Base-by-base conservation (phyloP, 2,113 vertebrate genomes). In the Tonatia bakeri region DNA sequence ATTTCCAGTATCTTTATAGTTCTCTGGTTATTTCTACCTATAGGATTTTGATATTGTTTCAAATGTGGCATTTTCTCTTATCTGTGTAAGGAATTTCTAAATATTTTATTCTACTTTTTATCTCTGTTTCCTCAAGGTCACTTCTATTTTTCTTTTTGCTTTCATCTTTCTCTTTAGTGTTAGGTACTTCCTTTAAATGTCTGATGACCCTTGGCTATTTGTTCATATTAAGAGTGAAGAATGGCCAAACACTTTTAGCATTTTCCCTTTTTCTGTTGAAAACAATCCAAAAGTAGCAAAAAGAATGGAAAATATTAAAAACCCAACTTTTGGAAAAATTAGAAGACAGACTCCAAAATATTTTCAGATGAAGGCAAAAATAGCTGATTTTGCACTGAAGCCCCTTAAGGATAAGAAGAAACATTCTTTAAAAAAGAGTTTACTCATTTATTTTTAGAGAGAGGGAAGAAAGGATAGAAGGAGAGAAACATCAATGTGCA, bases 1-100 rank as follows among this genome's bases (percentile, higher is more conserved):
- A 90, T 88, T 95, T 95, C 91, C 50, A 84, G 56, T 81, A 94
- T 90, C 3, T 40, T 95, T 91, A 84, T 67, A 40, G 65, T 90
- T 81, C 86, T 76, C 77, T 90, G 40, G 47, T 52, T 94, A 96
- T 70, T 96, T 95, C 82, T 91, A 22, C 36, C n/a, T 65, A 43
- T 9, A 87, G 17, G 52, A 50, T 59, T 22, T 40, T 82, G 50
- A 14, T 76, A 72, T 61, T 85, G 17, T 88, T 93, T 83, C 54
- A 80, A 22, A 47, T 81, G 19, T 40, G 15, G 28, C 31, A 36
- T 80, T 84, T 90, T 94, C 69, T 75, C 20, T 91, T 79, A 59
- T 61, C 43, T 94, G 92, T 92, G 17, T 65, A 26, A 90, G 26
- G 43, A 52, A 61, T 67, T 31, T 67, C 50, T 28, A 15, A 50